Evolutionary conservation across 64 coral and sea anemone species (phyloP).

Genomic region (Pocillopora verrucosa): DNA sequence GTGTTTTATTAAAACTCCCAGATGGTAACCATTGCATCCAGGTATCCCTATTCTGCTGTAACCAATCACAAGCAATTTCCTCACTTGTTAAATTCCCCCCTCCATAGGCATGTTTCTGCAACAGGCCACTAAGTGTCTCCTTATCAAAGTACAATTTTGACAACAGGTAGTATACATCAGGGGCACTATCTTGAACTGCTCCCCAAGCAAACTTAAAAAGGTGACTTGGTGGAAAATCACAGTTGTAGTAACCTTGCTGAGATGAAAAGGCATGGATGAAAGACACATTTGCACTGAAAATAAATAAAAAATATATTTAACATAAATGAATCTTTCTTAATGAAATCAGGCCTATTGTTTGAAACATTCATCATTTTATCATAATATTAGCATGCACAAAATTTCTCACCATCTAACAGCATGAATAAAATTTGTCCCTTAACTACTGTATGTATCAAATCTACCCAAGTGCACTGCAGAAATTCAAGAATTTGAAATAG

Average conservation of each 20-base stretch:
- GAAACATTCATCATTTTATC: neutral
- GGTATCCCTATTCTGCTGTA: conserved; percentile 50
- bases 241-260: conserved; percentile 20
- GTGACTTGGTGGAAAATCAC: conserved; percentile 70
- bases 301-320: neutral
- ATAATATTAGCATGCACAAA: too few relatives aligned
- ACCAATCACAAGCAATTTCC: conserved; percentile 76
- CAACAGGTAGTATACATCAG: conserved; percentile 70
- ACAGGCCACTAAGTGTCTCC: conserved; percentile 45
- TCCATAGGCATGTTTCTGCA: conserved; percentile 36
- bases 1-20: conserved; percentile 45
- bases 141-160: conserved; percentile 71
- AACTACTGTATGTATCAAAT: too few relatives aligned
- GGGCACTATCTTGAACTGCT: conserved; percentile 57
- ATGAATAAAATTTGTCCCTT: too few relatives aligned
- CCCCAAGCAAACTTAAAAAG: conserved; percentile 74
- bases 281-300: conserved; percentile 12
- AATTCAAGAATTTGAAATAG: too few relatives aligned
- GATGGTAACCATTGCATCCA: conserved; percentile 72
- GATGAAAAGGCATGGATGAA: conserved; percentile 2
- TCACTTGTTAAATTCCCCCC: conserved; percentile 64
- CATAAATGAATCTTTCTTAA: neutral
- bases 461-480: too few relatives aligned
- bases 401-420: too few relatives aligned
- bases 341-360: neutral